Evolutionary conservation across 2,888 invertebrate genomes (phyloP).

Genomic region (Parascotia fuliginaria): DNA sequence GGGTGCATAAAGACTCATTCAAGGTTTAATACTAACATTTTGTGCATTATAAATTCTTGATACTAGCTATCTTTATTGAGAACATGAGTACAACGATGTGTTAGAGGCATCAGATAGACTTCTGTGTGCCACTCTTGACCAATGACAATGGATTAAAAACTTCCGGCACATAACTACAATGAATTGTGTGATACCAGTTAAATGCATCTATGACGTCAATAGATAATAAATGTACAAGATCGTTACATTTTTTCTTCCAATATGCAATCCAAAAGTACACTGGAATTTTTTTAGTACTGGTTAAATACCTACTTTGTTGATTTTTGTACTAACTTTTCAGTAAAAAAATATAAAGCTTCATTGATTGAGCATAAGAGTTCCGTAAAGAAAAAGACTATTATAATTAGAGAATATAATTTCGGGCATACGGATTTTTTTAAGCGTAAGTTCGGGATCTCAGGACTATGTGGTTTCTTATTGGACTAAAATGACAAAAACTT

Average conservation of each 20-base stretch:
- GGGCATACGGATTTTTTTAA: too few species aligned
- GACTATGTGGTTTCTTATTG: too few species aligned
- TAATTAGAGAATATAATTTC: too few species aligned
- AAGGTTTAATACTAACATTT: conserved; percentile 50
- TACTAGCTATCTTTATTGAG: conserved; percentile 20
- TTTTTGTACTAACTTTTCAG: too few species aligned
- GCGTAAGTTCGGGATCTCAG: too few species aligned
- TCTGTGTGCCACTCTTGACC: conserved; percentile 46
- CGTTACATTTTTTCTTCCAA: neutral
- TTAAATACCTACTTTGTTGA: too few species aligned
- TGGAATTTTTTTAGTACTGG: too few species aligned
- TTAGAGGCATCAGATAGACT: conserved; percentile 18
- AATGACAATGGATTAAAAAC: conserved; percentile 51
- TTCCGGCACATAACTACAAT: conserved; percentile 46
- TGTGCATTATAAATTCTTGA: conserved; percentile 42
- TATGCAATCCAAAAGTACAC: neutral
- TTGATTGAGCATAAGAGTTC: too few species aligned
- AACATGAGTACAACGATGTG: conserved; percentile 31
- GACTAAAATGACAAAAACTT: too few species aligned
- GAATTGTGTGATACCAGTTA: conserved; percentile 38
- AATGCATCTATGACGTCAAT: conserved; percentile 34
- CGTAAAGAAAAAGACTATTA: too few species aligned
- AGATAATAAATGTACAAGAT: conserved; percentile 16
- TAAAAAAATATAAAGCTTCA: too few species aligned
- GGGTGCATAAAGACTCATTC: conserved; percentile 63